Base-by-base conservation (phyloP, 1,140 invertebrate genomes). In the Hylyphantes graminicola region DNA sequence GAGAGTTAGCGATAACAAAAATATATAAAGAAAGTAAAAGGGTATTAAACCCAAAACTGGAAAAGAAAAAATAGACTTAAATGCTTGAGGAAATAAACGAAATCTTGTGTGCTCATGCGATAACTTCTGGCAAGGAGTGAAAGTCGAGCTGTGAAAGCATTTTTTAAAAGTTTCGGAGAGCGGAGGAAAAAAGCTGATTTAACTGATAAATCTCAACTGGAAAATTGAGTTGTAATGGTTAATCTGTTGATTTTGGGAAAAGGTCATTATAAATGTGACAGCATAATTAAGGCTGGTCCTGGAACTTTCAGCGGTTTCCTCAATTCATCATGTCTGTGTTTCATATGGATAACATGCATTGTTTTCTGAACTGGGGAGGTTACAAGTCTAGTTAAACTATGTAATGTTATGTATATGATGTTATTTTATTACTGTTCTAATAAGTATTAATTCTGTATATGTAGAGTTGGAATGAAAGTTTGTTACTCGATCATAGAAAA, bases 51-150 rank as follows among this genome's bases (percentile, higher is more conserved):
- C 55, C 68, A 19, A 81, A 81, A 73, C 73, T 81, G 79, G 21
- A 35, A 21, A 9, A 59, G 59, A 73, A 79, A 79, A 80, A 65
- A 15, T 21, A 2, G 7, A 70, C 68, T 73, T 63, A 63, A 81
- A 81, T 81, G 67, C 68, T 78, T 81, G n/a, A 64, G 57, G 68
- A 81, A 81, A 81, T 81, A 81, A 78, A 67, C 63, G 76, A 67
- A 73, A 81, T 81, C 79, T 73, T 63, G 79, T 73, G 79, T 68
- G 68, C 21, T 81, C 79, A 64, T 54, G 57, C 68, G 67, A 81
- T 81, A 81, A 64, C 67, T 81, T 81, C 50, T n/a, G 64, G 19
- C 17, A 48, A 63, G 13, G 12, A 51, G 35, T 17, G 63, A 65
- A 78, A 65, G 76, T 78, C 67, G 48, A 65, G 61, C 7, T 65